Evolutionary conservation across 2,797 vertebrate genomes (phyloP).

Genomic region (Mus caroli): DNA sequence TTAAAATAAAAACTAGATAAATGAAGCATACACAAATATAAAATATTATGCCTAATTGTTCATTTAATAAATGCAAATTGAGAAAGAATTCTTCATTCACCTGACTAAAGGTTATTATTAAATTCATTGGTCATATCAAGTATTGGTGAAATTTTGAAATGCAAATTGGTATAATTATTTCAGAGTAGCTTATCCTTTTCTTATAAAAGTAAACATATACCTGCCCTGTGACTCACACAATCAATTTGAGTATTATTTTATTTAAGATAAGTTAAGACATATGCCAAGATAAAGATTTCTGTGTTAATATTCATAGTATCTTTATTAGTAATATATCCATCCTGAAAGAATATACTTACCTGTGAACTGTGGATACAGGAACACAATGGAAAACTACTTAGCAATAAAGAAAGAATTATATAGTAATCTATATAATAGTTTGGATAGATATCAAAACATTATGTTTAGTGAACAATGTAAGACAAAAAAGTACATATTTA

Average conservation of each 20-base stretch:
- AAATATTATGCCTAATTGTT: background rate
- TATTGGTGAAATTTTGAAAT: slow-evolving; percentile 33
- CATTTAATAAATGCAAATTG: slow-evolving; percentile 32
- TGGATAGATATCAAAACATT: background rate
- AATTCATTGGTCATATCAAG: background rate
- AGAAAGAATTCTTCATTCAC: background rate
- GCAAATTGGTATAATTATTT: slow-evolving; percentile 19
- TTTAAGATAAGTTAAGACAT: slow-evolving; percentile 10
- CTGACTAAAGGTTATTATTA: slow-evolving; percentile 14
- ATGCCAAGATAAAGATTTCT: background rate
- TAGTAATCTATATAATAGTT: background rate
- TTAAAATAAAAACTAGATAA: slow-evolving; percentile 29
- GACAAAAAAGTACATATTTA: background rate
- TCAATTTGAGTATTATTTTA: slow-evolving; percentile 31
- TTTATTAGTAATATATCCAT: slow-evolving; percentile 38
- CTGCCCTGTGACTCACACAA: background rate
- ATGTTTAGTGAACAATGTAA: slow-evolving; percentile 18
- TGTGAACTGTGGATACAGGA: background rate
- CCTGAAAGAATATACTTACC: background rate
- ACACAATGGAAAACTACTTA: slow-evolving; percentile 17
- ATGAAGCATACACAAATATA: slow-evolving; percentile 10
- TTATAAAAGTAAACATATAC: background rate
- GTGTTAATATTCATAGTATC: background rate
- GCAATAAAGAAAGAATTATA: background rate
- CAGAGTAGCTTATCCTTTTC: background rate